phyloP scores from a whole-genome alignment of 2,113 vertebrate genomes.

The Girardinichthys multiradiatus region DNA sequence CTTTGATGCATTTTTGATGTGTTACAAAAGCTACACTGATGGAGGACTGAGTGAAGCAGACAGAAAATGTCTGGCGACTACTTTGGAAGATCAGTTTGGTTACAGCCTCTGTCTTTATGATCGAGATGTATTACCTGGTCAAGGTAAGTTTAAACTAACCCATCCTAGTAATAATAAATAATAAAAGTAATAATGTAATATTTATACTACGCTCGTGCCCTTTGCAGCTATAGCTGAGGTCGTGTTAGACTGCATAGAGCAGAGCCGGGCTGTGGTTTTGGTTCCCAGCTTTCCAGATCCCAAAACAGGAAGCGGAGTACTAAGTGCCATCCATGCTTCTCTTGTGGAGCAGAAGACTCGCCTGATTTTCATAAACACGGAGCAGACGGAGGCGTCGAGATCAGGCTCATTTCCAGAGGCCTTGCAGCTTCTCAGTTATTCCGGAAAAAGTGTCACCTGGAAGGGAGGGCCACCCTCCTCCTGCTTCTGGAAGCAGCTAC shows the following conservation, averaged over 20 bases:
- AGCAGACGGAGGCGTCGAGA: constrained; percentile 41
- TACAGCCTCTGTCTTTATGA: constrained; percentile 76
- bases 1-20: constrained; percentile 75
- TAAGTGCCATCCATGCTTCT: constrained; percentile 86
- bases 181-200: rapidly evolving
- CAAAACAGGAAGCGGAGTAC: constrained; percentile 71
- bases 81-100: constrained; percentile 67
- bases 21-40: constrained; percentile 47
- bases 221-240: constrained; percentile 81
- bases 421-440: constrained; percentile 80
- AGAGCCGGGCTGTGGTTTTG: constrained; percentile 87
- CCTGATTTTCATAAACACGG: constrained; percentile 86
- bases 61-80: constrained; percentile 32
- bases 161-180: background rate
- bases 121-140: constrained; percentile 72
- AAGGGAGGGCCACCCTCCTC: constrained; percentile 76
- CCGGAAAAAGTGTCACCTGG: constrained; percentile 84
- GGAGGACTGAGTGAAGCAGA: constrained; percentile 51
- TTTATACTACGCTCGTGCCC: constrained; percentile 21
- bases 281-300: constrained; percentile 80
- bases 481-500: constrained; percentile 89
- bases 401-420: constrained; percentile 75
- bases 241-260: constrained; percentile 83
- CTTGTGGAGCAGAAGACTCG: constrained; percentile 88
- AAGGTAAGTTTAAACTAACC: constrained; percentile 47